A percentile compares a stretch with the other conserved stretches of the same genome.
Conservation (phyloP, 2,888 invertebrate species). For the Lypha dubia region DNA sequence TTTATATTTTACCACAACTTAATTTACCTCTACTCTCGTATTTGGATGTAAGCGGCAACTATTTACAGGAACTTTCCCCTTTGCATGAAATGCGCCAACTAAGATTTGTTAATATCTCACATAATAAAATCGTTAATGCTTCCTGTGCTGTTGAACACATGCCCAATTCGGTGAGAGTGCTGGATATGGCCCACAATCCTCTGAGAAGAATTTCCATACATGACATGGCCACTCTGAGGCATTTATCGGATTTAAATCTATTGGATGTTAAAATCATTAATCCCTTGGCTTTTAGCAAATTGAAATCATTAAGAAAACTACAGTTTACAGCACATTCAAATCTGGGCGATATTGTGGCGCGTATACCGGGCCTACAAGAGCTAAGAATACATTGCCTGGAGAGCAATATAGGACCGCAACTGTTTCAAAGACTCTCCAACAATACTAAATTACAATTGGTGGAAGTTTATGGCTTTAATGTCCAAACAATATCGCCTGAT, state of each 20-base stretch:
- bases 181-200: constrained; percentile 93
- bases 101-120: constrained; percentile 89
- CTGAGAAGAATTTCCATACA: constrained; percentile 89
- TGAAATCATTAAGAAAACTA: constrained; percentile 89
- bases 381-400: constrained; percentile 91
- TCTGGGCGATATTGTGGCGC: constrained; percentile 88
- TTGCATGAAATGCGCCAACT: constrained; percentile 89
- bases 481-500: constrained; percentile 89
- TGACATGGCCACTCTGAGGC: constrained; percentile 84
- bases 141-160: constrained; percentile 90
- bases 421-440: constrained; percentile 87
- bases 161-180: constrained; percentile 88
- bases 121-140: constrained; percentile 90
- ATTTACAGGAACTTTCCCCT: constrained; percentile 88
- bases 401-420: constrained; percentile 88
- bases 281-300: constrained; percentile 88
- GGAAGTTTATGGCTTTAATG: constrained; percentile 90
- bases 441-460: constrained; percentile 91
- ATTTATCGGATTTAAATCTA: constrained; percentile 89
- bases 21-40: constrained; percentile 90
- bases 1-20: constrained; percentile 90
- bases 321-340: constrained; percentile 90
- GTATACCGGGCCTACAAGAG: constrained; percentile 89
- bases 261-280: constrained; percentile 89
- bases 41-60: constrained; percentile 92